Evolutionary conservation across 2,113 vertebrate species (phyloP).

Genomic region (Brachionichthys hirsutus): DNA sequence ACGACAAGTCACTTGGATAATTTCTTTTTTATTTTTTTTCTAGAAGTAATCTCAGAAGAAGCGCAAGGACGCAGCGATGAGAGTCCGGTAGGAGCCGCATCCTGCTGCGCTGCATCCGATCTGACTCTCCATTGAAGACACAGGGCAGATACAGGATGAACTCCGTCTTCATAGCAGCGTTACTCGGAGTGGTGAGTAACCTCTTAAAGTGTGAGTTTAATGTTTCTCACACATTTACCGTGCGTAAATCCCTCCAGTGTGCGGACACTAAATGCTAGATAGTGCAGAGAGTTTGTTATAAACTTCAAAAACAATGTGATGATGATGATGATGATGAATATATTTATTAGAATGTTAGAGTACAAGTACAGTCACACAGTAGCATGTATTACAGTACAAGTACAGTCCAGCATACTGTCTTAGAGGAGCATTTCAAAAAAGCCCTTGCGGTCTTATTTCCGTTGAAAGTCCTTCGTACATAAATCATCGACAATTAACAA

Average conservation of each 20-base stretch:
- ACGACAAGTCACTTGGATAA: conserved; percentile 2
- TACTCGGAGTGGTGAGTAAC: conserved; percentile 72
- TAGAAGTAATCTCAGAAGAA: not conserved
- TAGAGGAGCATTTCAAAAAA: too few relatives aligned
- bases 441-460: too few relatives aligned
- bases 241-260: conserved; percentile 8
- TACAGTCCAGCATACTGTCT: too few relatives aligned
- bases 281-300: not conserved
- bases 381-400: too few relatives aligned
- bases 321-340: too few relatives aligned
- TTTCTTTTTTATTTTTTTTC: not conserved
- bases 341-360: too few relatives aligned
- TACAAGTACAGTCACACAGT: too few relatives aligned
- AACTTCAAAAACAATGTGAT: conserved; percentile 1
- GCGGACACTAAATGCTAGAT: not conserved
- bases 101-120: conserved; percentile 31
- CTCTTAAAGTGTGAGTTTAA: not conserved
- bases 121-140: conserved; percentile 23
- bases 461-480: too few relatives aligned
- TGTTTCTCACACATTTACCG: not conserved
- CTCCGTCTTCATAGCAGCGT: conserved; percentile 45
- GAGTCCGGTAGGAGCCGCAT: conserved; percentile 44
- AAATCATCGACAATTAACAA: too few relatives aligned
- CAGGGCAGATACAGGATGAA: conserved; percentile 55
- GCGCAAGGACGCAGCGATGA: conserved; percentile 44